Evolutionary conservation across 2,888 invertebrate genomes (phyloP), one percentile per base, ranked within the genome.

Genomic region (Rhogogaster chlorosoma): DNA sequence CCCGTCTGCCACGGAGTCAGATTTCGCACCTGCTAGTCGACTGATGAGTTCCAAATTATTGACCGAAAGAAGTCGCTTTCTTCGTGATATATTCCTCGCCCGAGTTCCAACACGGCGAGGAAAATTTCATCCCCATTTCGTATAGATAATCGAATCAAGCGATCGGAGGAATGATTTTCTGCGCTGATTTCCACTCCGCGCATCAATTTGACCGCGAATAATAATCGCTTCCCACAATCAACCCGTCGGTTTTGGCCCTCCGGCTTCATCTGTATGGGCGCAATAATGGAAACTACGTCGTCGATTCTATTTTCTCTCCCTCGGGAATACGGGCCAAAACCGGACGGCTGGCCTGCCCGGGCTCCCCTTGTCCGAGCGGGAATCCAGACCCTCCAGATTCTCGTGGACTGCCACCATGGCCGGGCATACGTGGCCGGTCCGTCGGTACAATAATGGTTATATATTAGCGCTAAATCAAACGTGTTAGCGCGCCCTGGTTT

Each of bases 391-490:
- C 80, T 80, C 61, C 38, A 32, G 36, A 61, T 45, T 61, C 45
- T 70, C 45, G 22, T 83, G 29, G 12, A 80, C n/a, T n/a, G 18
- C 29, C 26, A 70, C 45, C 45, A 67, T 26, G 36, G 42, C 71
- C 10, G 73, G 36, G 71, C 53, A 75, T 57, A 73, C 75, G 84
- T 61, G 84, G 71, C 61, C 53, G 84, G 87, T 89, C 88, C 42
- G 70, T 90, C 88, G 88, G 90, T 89, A 91, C 92, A 93, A 92
- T 92, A 92, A 93, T 93, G 91, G 91, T 92, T 92, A 93, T 93
- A 92, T 93, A 93, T 92, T 93, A 92, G 92, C 91, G 91, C 90
- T 93, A 93, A 93, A 92, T 93, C 93, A 93, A 92, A 92, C 92
- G 90, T 90, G 92, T 91, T 91, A 91, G 89, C 90, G 88, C 89